Conservation (phyloP, 30 jellyfish, hydroid and myxozoan species). For the Morbakka virulenta region DNA sequence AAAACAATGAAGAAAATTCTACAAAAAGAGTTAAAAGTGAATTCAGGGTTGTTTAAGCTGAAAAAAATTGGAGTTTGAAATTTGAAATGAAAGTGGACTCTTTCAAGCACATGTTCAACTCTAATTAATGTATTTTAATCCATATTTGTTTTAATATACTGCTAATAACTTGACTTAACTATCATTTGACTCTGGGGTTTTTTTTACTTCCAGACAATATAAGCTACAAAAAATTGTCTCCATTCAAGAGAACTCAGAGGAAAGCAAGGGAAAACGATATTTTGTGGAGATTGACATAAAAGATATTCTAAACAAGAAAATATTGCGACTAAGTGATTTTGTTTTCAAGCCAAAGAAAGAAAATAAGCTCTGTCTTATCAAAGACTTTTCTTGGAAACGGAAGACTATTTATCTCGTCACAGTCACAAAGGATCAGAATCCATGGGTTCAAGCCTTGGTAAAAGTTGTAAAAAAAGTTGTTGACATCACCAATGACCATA, state of each 20-base stretch:
- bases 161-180: too few relatives aligned
- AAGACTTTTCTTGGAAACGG: slow-evolving; percentile 63
- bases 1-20: too few relatives aligned
- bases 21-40: too few relatives aligned
- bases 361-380: slow-evolving; percentile 60
- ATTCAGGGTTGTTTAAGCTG: too few relatives aligned
- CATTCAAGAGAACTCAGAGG: slow-evolving; percentile 84
- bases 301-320: slow-evolving; percentile 10
- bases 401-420: slow-evolving; percentile 51
- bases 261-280: slow-evolving; percentile 65
- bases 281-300: slow-evolving; percentile 80
- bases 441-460: slow-evolving; percentile 72
- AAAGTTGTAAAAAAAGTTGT: slow-evolving; percentile 46
- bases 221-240: slow-evolving; percentile 51
- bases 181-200: too few relatives aligned
- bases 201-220: slow-evolving; percentile 21
- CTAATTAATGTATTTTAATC: too few relatives aligned
- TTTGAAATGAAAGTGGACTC: too few relatives aligned
- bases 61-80: too few relatives aligned
- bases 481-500: slow-evolving; percentile 48
- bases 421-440: slow-evolving; percentile 78
- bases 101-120: too few relatives aligned
- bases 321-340: slow-evolving; percentile 76
- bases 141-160: too few relatives aligned
- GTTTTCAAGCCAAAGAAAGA: slow-evolving; percentile 27